These are phyloP conservation scores for Lasius platythorax DNA, from an alignment of 2,888 invertebrate species.

Conservation along the genomic window DNA sequence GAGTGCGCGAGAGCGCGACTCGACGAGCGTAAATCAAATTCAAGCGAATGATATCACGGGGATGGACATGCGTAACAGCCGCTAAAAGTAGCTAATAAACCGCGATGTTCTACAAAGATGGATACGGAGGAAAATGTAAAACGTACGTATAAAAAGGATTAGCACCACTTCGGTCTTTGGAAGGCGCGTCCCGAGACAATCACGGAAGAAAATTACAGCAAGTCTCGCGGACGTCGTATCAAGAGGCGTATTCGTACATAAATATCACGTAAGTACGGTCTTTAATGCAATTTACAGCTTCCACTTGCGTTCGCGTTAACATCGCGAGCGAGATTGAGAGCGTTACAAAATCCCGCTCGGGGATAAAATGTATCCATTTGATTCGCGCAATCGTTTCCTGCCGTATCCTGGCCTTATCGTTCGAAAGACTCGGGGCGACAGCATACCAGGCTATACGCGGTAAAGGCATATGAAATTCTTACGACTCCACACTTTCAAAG, in stretches of 20 bases:
- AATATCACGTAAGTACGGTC: background rate
- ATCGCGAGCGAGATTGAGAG: conserved; percentile 12
- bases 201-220: background rate
- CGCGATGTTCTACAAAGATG: background rate
- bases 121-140: background rate
- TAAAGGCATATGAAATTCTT: background rate
- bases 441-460: background rate
- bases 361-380: conserved; percentile 48
- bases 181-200: conserved; percentile 1
- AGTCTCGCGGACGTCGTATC: background rate
- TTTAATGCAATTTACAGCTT: conserved; percentile 29
- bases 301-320: conserved; percentile 15
- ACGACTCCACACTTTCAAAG: background rate
- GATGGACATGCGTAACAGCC: conserved; percentile 36
- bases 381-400: conserved; percentile 42
- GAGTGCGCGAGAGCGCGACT: conserved; percentile 21
- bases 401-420: conserved; percentile 9
- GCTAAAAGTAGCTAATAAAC: conserved; percentile 37
- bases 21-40: conserved; percentile 29
- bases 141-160: background rate
- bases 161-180: background rate
- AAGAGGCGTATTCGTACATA: background rate
- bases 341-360: conserved; percentile 41
- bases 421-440: conserved; percentile 45
- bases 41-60: conserved; percentile 6